Percentiles rank a stretch among this genome's conserved stretches.
phyloP scores from a whole-genome alignment of 2,888 invertebrate genomes.

The Serrognathus titanus region DNA sequence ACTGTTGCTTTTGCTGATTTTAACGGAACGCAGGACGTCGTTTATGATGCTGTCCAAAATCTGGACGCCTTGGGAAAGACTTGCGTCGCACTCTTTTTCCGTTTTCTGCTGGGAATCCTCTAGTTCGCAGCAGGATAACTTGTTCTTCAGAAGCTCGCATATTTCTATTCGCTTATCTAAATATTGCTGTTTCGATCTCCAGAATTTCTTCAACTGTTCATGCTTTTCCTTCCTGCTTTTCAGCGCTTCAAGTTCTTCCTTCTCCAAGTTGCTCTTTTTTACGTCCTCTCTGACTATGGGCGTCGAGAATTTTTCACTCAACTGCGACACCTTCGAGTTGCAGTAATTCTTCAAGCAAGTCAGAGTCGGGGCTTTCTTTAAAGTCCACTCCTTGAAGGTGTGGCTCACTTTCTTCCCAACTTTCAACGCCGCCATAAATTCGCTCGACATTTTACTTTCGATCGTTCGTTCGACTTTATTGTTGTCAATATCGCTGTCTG shows the following conservation, averaged over 20 bases:
- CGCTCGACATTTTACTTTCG: slow-evolving; percentile 11
- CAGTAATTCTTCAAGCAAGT: slow-evolving; percentile 17
- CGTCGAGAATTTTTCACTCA: slow-evolving; percentile 13
- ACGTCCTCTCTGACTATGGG: slow-evolving; percentile 3
- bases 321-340: slow-evolving; percentile 14
- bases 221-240: slow-evolving; percentile 26
- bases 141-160: slow-evolving; percentile 24
- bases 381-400: slow-evolving; percentile 14
- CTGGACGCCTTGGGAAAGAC: slow-evolving; percentile 10
- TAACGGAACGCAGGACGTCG: slow-evolving; percentile 13
- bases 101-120: not conserved
- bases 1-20: slow-evolving; percentile 8
- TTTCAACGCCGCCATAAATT: slow-evolving; percentile 14
- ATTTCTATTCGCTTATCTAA: slow-evolving; percentile 29
- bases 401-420: slow-evolving; percentile 17
- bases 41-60: slow-evolving; percentile 15
- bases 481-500: slow-evolving; percentile 15
- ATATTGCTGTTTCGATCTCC: slow-evolving; percentile 30
- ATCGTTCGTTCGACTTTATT: not conserved
- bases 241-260: slow-evolving; percentile 19
- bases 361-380: slow-evolving; percentile 16
- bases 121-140: slow-evolving; percentile 4
- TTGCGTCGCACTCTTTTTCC: not conserved
- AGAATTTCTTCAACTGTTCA: slow-evolving; percentile 26
- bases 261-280: slow-evolving; percentile 2